Evolutionary conservation across 2,888 invertebrate genomes (phyloP), one percentile per base, ranked within the genome.

Genomic region (Galerucella nymphaeae): DNA sequence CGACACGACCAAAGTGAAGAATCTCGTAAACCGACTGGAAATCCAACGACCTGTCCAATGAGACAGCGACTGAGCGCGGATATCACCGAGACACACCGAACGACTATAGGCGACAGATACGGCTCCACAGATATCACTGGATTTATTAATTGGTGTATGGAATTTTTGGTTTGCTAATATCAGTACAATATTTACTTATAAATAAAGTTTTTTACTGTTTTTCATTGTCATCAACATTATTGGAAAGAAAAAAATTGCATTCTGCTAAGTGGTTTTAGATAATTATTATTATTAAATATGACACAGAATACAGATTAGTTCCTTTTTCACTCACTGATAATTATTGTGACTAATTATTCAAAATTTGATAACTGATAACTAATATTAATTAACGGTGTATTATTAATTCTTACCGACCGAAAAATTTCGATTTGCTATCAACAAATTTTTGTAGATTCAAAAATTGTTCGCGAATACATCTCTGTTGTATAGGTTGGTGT

Each of bases 401-500:
- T 6, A 23, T 5, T 30, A 30, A 5, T n/a, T 48, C 5, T 48
- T n/a, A n/a, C 5, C 5, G 13, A 48, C n/a, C 13, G 6, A 48
- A 13, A 50, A 50, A 16, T 50, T 50, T 30, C 8, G 8, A 8
- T 30, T 30, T 45, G 1, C 13, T 1, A 45, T 50, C 1, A 20
- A 41, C 16, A 67, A 18, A 30, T 30, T 58, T 58, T 58, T n/a
- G 30, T 23, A 18, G 11, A 23, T 1, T 20, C 20, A 13, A 18
- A 13, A 23, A 23, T 6, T 13, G 23, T 58, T 30, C 2, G 58
- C 58, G 30, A 58, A 23, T 75, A 20, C 61, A 38, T 8, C 38
- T 18, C 61, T 62, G 61, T 62, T 55, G 8, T 53, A 63, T 79
- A 80, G 75, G 80, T 77, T 80, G 81, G 85, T 85, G 86, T 85